phyloP scores from a whole-genome alignment of 2,797 vertebrate genomes.

The Anniella stebbinsi region DNA sequence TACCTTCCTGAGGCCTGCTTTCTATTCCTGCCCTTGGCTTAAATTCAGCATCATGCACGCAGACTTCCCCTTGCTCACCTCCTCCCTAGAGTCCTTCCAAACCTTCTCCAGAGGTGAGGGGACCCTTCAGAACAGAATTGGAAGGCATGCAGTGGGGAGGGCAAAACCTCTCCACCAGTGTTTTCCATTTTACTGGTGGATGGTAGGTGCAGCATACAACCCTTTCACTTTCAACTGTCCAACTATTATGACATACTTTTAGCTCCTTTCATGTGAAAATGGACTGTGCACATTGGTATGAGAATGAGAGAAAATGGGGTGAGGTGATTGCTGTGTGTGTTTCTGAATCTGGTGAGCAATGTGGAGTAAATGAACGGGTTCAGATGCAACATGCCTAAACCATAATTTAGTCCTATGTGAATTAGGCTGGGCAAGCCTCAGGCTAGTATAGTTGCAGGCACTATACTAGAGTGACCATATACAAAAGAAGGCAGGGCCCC shows the following conservation, averaged over 20 bases:
- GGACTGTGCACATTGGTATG: not conserved
- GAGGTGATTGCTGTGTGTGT: not conserved
- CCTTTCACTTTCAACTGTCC: not conserved
- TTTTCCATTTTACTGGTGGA: too few relatives aligned
- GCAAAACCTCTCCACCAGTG: too few relatives aligned
- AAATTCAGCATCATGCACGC: too few relatives aligned
- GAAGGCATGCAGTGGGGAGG: too few relatives aligned
- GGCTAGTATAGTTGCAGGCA: too few relatives aligned
- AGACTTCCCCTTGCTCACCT: too few relatives aligned
- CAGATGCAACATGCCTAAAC: not conserved
- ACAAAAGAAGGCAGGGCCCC: too few relatives aligned
- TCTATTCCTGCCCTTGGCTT: not conserved
- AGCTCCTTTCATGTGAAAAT: not conserved
- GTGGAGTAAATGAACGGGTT: not conserved
- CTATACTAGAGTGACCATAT: too few relatives aligned
- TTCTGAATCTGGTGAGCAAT: not conserved
- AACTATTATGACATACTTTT: not conserved
- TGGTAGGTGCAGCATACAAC: too few relatives aligned
- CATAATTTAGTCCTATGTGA: not conserved
- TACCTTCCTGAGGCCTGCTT: not conserved
- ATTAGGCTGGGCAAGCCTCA: not conserved
- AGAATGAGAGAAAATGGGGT: not conserved
- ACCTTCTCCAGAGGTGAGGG: too few relatives aligned
- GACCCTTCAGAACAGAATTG: too few relatives aligned
- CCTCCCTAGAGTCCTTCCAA: too few relatives aligned